A percentile compares a stretch with the other conserved stretches of the same genome.
These are phyloP conservation scores for Apoderus coryli DNA, from an alignment of 2,888 invertebrate genomes.

Conservation along the genomic window DNA sequence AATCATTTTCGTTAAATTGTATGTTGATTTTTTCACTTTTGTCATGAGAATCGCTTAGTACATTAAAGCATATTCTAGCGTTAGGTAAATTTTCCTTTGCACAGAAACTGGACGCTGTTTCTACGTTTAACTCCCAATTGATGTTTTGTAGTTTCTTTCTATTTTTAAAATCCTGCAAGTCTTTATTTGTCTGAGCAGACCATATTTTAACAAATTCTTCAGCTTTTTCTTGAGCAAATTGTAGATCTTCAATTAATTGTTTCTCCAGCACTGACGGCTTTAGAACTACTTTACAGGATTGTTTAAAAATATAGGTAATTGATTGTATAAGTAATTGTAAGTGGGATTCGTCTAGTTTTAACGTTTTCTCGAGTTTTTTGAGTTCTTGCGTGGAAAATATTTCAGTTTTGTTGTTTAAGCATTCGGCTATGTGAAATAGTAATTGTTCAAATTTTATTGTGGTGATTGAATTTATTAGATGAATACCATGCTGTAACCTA, in stretches of 20 bases:
- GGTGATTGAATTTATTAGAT: conserved; percentile 23
- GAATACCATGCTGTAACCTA: conserved; percentile 25
- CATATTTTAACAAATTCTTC: conserved; percentile 39
- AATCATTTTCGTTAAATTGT: conserved; percentile 37
- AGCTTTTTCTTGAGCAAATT: conserved; percentile 37
- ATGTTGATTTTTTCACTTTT: conserved; percentile 32
- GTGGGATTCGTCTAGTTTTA: conserved; percentile 20
- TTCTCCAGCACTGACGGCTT: conserved; percentile 40
- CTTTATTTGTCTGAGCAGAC: conserved; percentile 37
- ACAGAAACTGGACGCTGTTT: conserved; percentile 35
- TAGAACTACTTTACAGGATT: conserved; percentile 36
- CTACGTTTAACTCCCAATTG: conserved; percentile 41
- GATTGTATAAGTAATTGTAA: conserved; percentile 24
- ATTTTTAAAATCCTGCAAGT: conserved; percentile 34
- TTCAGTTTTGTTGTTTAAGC: conserved; percentile 17
- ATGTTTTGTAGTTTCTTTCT: conserved; percentile 37
- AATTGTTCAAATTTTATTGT: conserved; percentile 22
- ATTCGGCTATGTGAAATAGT: conserved; percentile 21
- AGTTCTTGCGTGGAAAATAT: conserved; percentile 23
- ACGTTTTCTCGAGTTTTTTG: conserved; percentile 21
- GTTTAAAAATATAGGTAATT: conserved; percentile 33
- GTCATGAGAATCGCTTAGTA: conserved; percentile 22
- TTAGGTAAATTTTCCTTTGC: conserved; percentile 34
- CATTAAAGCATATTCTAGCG: conserved; percentile 35
- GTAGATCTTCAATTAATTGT: conserved; percentile 34